Evolutionary conservation across 92 coral and sea anemone genomes (phyloP).

Genomic region (Muricea muricata): DNA sequence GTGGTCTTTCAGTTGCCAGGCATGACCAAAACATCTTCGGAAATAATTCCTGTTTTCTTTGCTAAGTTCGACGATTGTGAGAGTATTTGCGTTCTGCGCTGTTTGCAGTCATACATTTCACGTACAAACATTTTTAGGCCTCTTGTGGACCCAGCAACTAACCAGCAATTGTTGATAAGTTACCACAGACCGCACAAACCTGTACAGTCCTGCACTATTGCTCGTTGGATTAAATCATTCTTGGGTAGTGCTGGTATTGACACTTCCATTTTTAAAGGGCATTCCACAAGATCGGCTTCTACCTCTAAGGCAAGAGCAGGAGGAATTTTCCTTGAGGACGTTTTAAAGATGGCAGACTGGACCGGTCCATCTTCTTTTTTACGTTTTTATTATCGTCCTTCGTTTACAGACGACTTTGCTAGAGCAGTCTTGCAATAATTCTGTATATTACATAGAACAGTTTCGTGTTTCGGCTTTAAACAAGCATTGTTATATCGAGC

Average conservation of each 20-base stretch:
- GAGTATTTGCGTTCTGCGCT: neutral
- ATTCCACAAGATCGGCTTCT: neutral
- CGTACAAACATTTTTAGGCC: neutral
- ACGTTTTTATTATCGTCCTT: neutral
- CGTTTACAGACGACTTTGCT: neutral
- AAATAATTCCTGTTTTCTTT: neutral
- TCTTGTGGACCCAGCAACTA: neutral
- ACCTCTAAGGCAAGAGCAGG: neutral
- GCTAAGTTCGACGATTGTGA: neutral
- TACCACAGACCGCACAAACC: neutral
- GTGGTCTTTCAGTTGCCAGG: conserved; percentile 28
- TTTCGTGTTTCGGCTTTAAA: too few species aligned
- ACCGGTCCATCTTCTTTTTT: neutral
- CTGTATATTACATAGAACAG: too few species aligned
- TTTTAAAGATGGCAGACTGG: neutral
- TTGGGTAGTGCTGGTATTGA: neutral
- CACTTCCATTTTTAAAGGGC: neutral
- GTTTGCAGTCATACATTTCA: neutral
- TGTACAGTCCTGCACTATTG: neutral
- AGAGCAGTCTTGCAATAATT: neutral
- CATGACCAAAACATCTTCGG: conserved; percentile 36
- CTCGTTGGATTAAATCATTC: neutral
- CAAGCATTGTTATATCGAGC: too few species aligned
- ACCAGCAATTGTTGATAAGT: neutral
- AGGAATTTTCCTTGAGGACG: neutral